phyloP scores from a whole-genome alignment of 2,797 vertebrate species.

The Leontopithecus rosalia region DNA sequence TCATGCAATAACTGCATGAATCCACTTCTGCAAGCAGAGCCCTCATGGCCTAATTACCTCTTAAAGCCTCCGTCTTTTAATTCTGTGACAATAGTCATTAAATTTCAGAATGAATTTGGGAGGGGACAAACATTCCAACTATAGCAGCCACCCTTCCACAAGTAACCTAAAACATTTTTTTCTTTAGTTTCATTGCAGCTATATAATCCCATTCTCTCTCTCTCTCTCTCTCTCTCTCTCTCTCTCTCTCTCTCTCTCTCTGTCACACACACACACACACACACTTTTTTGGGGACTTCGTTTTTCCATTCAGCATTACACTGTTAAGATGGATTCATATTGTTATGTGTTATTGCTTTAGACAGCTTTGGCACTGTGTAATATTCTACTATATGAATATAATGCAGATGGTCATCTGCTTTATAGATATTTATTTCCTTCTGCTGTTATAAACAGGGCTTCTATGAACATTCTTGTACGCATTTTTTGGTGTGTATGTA shows the following conservation, averaged over 20 bases:
- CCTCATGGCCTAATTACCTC: background rate
- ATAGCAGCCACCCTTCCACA: background rate
- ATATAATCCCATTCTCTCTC: too few species aligned
- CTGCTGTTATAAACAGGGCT: background rate
- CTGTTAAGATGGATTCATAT: background rate
- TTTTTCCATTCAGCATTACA: background rate
- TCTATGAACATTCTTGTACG: background rate
- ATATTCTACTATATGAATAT: background rate
- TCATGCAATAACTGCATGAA: background rate
- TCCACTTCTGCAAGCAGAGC: background rate
- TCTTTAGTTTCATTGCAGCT: background rate
- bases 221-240: too few species aligned
- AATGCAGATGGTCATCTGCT: background rate
- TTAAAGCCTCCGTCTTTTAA: background rate
- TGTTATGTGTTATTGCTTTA: background rate
- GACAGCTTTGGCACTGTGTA: background rate
- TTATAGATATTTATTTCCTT: background rate
- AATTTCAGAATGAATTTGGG: background rate
- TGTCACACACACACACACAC: too few species aligned
- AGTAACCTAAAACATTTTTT: background rate
- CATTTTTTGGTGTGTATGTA: background rate
- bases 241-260: too few species aligned
- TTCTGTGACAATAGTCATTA: background rate
- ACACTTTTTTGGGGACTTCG: background rate
- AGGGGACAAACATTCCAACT: background rate